A percentile compares a stretch with the other conserved stretches of the same genome.
Conservation (phyloP, 92 coral and sea anemone species). For the Zoanthus gigantus region DNA sequence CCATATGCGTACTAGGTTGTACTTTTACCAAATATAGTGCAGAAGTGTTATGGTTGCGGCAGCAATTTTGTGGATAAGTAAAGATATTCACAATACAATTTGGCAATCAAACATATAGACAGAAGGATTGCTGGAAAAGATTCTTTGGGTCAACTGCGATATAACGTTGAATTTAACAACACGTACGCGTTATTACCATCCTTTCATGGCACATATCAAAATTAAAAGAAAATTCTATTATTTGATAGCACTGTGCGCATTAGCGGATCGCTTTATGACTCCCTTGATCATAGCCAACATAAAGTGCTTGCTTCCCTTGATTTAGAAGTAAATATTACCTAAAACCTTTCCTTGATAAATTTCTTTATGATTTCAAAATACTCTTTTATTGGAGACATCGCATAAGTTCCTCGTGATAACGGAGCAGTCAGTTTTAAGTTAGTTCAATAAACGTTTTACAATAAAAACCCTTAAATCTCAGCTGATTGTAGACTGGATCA, state of each 20-base stretch:
- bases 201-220: constrained; percentile 21
- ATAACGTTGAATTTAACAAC: constrained; percentile 24
- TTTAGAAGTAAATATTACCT: constrained; percentile 28
- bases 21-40: constrained; percentile 8
- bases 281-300: constrained; percentile 31
- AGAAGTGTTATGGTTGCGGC: constrained; percentile 42
- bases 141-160: constrained; percentile 19
- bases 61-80: constrained; percentile 28
- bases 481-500: too few species aligned
- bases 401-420: too few species aligned
- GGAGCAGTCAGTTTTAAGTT: too few species aligned
- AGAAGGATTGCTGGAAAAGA: constrained; percentile 36
- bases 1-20: constrained; percentile 29
- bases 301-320: constrained; percentile 46
- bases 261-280: constrained; percentile 31
- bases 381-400: not conserved
- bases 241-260: constrained; percentile 37
- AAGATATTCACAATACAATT: not conserved
- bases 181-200: constrained; percentile 16
- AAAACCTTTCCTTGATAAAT: not conserved
- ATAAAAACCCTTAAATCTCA: too few species aligned
- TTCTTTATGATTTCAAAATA: not conserved
- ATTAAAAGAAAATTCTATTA: constrained; percentile 18
- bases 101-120: constrained; percentile 19
- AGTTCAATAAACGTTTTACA: too few species aligned